Percentiles rank a stretch among this genome's conserved stretches.
These are phyloP conservation scores for Laothoe populi DNA, from an alignment of 2,888 invertebrate genomes.

Conservation along the genomic window DNA sequence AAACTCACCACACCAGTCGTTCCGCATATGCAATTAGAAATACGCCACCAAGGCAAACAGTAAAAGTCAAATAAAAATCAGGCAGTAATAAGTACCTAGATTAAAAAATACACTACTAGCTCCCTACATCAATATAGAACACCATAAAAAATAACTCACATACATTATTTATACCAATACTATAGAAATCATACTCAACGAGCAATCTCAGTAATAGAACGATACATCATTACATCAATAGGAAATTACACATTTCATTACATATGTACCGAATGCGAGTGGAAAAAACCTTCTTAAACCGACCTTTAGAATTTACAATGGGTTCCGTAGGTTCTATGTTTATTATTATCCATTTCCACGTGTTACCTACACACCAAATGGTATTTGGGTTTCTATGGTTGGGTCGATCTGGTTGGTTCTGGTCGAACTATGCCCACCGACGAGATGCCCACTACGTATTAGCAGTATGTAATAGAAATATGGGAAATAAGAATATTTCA, in stretches of 20 bases:
- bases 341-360: neutral
- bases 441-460: too few species aligned
- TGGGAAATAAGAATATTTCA: too few species aligned
- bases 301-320: neutral
- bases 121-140: neutral
- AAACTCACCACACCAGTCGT: too few species aligned
- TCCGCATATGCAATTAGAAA: too few species aligned
- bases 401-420: too few species aligned
- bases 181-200: slow-evolving; percentile 42
- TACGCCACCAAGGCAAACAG: too few species aligned
- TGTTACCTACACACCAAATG: neutral
- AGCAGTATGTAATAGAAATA: too few species aligned
- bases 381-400: too few species aligned
- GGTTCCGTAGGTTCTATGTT: slow-evolving; percentile 6
- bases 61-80: too few species aligned
- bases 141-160: neutral
- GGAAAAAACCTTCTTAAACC: slow-evolving; percentile 35
- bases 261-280: slow-evolving; percentile 38
- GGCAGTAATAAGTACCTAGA: too few species aligned
- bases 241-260: slow-evolving; percentile 68
- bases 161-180: slow-evolving; percentile 6
- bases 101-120: neutral
- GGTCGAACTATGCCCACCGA: too few species aligned
- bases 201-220: slow-evolving; percentile 43
- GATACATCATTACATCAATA: slow-evolving; percentile 50